Evolutionary conservation across 2,888 invertebrate genomes (phyloP), one percentile per base, ranked within the genome.

Genomic region (Archips crataeganus): DNA sequence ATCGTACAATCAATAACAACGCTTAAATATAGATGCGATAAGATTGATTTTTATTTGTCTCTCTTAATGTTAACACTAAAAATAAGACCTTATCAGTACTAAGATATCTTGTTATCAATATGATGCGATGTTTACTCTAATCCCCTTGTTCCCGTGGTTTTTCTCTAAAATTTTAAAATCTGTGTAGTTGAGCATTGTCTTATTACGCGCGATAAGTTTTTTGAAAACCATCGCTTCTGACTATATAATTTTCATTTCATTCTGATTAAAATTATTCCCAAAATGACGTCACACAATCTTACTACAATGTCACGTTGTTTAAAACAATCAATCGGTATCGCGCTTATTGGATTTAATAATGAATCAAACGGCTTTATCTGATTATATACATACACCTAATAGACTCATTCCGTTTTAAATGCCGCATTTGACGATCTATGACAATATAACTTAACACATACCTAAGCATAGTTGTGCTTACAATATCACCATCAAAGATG

Each of bases 101-200:
- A 57, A 11, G 57, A 23, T 69, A 51, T 59, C 62, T 2, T 39
- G 32, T 59, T 64, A 75, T 64, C 71, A n/a, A 42, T 15, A 42
- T 36, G 34, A 66, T 54, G n/a, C 15, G 32, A 39, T 45, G 47
- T 62, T 67, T 45, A 59, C 47, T 64, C 47, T 76, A 76, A 76
- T 75, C 76, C 70, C 23, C 67, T 75, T 75, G 72, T 75, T 76
- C 75, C 72, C 23, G 3, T 15, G 61, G 51, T 61, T 75, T 75
- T 73, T 57, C 70, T 57, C 15, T 57, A 72, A 70, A 57, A 45
- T 49, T 9, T 10, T 1, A 1, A 51, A 65, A 32, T 61, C 39
- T 49, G 11, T 60, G 34, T 0, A 32, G 32, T 10, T 64, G n/a
- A 15, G 1, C 45, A 49, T n/a, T 47, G 2, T 57, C 32, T 3